A percentile compares a stretch with the other conserved stretches of the same genome.
phyloP scores from a whole-genome alignment of 53 echinoderm and acorn worm genomes.

The Echinometra lucunter region DNA sequence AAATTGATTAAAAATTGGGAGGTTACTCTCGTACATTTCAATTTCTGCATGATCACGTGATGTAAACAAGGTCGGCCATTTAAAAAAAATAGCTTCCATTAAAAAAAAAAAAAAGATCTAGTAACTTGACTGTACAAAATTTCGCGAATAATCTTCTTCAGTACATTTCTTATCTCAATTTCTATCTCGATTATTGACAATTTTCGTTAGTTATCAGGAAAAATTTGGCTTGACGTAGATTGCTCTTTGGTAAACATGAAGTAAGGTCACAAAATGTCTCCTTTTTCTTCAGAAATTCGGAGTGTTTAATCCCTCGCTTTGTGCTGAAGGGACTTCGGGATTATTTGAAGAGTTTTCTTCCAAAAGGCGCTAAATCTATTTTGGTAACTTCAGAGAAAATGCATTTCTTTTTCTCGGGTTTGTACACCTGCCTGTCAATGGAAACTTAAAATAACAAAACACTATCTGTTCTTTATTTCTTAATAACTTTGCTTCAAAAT shows the following conservation, averaged over 20 bases:
- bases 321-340: slow-evolving; percentile 3
- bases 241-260: not conserved
- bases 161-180: not conserved
- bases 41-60: not conserved
- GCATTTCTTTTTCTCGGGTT: too few species aligned
- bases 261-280: not conserved
- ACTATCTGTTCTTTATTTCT: too few species aligned
- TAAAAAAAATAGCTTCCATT: not conserved
- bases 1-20: slow-evolving; percentile 16
- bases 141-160: too few species aligned
- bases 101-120: too few species aligned
- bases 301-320: not conserved
- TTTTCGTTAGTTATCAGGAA: not conserved
- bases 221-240: slow-evolving; percentile 11
- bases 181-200: not conserved
- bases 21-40: slow-evolving; percentile 31
- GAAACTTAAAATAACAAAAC: too few species aligned
- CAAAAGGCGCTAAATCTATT: too few species aligned
- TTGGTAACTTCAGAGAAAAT: too few species aligned
- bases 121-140: too few species aligned
- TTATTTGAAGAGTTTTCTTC: too few species aligned
- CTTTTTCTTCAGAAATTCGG: not conserved
- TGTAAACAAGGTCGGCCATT: slow-evolving; percentile 20
- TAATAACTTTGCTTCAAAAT: too few species aligned
- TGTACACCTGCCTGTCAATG: too few species aligned